phyloP scores from a whole-genome alignment of 2,113 vertebrate genomes.

The Gasterosteus aculeatus region DNA sequence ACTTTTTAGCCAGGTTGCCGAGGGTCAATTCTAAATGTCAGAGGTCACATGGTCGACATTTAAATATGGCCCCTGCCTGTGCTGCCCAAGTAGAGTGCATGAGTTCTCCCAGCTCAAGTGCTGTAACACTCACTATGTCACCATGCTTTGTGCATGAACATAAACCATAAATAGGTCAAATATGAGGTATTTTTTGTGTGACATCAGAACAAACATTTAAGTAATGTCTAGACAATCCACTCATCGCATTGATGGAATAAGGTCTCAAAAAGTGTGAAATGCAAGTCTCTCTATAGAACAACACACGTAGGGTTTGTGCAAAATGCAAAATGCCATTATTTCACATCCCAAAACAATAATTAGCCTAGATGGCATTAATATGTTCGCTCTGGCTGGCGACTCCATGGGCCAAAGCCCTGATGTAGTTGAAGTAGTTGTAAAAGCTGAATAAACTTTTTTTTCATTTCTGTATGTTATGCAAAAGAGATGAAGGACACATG shows the following conservation, averaged over 20 bases:
- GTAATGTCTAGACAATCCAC: background rate
- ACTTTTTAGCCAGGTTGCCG: conserved; percentile 24
- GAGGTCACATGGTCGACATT: conserved; percentile 25
- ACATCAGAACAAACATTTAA: background rate
- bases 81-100: conserved; percentile 21
- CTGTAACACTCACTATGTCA: conserved; percentile 11
- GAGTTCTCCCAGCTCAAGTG: background rate
- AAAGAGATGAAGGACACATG: conserved; percentile 22
- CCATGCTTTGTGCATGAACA: background rate
- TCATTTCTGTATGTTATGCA: background rate
- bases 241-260: background rate
- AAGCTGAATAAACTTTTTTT: conserved; percentile 12
- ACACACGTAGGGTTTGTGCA: background rate
- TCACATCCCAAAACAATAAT: background rate
- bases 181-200: background rate
- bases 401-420: background rate
- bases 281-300: background rate
- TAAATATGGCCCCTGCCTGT: conserved; percentile 8
- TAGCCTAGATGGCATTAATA: background rate
- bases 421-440: background rate
- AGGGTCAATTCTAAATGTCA: conserved; percentile 41
- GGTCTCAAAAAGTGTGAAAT: background rate
- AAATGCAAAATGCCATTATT: background rate
- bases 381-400: background rate
- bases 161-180: background rate